Evolutionary conservation across 2,113 vertebrate genomes (phyloP), one percentile per base, ranked within the genome.

Genomic region (Micronisus gabar): DNA sequence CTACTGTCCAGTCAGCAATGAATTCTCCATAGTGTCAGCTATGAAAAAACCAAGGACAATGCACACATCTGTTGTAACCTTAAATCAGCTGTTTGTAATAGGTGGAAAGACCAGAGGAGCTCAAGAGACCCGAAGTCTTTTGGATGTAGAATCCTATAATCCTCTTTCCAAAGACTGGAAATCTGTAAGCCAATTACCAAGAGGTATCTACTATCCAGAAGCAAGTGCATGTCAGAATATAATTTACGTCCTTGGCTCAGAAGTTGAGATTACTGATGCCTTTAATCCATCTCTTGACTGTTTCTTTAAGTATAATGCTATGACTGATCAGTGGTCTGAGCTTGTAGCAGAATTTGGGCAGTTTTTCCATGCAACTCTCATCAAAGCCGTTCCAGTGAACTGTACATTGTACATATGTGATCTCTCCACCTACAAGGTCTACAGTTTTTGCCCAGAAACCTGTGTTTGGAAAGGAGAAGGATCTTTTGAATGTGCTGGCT

Each of bases 231-330:
- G 99, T 95, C 98, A 99, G 86, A 98, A 96, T 92, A 86, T 99
- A 32, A 99, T 99, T 97, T 99, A 99, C 2, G 98, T 98, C 5
- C 98, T 99, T 88, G 99, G 99, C 38, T 99, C 99, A 15, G 98
- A 99, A 95, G 98, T 99, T 86, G 99, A 99, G 96, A 98, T 99
- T 82, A 98, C 99, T 47, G 99, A 99, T 95, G 98, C 98, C 48
- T 99, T 99, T 93, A 99, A 99, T 96, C 99, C 99, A 27, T 99
- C 99, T 20, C 98, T 99, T 88, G 99, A 99, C 98, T 99, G 99
- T 90, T 99, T 99, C 97, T 99, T 99, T 94, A 97, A 98, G 91
- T 99, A 99, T 40, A 98, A 99, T 2, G 98, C 98, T n/a, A 82
- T 97, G 56, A 97, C 98, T 32, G 98, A 99, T 98, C 99, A 99